phyloP scores from a whole-genome alignment of 2,113 vertebrate genomes.

The Microcebus tavaratra region DNA sequence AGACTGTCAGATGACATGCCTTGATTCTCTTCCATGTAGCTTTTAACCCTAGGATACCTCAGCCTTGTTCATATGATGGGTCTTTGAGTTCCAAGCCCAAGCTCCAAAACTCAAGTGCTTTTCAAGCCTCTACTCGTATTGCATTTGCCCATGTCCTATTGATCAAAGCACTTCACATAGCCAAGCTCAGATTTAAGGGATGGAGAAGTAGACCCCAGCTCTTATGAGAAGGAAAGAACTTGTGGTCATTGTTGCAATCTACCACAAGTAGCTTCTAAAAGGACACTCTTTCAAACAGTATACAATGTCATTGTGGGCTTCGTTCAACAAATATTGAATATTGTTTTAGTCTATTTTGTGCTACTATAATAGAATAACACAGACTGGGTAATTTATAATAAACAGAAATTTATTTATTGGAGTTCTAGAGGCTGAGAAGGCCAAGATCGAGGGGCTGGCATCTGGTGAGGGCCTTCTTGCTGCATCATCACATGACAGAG shows the following conservation, averaged over 20 bases:
- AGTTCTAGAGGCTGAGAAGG: neutral
- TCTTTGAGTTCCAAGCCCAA: constrained; percentile 24
- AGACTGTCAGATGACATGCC: neutral
- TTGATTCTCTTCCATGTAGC: neutral
- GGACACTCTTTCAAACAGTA: neutral
- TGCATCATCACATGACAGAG: neutral
- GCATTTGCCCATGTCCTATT: neutral
- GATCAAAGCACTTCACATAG: constrained; percentile 31
- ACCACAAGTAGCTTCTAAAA: neutral
- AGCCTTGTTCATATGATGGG: neutral
- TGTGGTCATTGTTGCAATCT: constrained; percentile 20
- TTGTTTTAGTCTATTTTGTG: neutral
- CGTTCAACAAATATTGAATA: neutral
- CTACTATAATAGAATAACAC: neutral
- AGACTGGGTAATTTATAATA: neutral
- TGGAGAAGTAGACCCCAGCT: neutral
- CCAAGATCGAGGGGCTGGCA: neutral
- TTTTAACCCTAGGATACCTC: neutral
- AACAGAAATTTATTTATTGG: neutral
- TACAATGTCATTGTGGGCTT: neutral
- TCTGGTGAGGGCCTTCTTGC: neutral
- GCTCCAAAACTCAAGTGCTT: neutral
- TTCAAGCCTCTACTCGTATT: neutral
- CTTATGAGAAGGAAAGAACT: neutral
- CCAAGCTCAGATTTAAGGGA: constrained; percentile 31